phyloP scores from a whole-genome alignment of 1,140 invertebrate species.

The Bombus vancouverensis region DNA sequence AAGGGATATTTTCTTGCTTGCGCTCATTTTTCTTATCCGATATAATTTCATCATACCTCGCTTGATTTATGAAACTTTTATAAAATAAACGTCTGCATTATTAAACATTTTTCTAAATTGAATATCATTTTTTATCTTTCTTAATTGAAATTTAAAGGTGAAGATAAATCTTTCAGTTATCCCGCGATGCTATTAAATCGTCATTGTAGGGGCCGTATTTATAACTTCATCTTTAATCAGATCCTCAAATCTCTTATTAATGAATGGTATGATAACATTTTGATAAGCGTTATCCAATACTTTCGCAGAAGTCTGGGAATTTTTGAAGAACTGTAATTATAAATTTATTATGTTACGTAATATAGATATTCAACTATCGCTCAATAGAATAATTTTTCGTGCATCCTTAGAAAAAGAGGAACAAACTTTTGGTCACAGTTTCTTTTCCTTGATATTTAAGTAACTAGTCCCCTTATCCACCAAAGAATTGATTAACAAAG shows the following conservation, averaged over 20 bases:
- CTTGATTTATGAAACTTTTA: neutral
- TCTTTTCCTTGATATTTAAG: too few species aligned
- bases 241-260: too few species aligned
- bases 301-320: too few species aligned
- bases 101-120: neutral
- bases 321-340: neutral
- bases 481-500: neutral
- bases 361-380: neutral
- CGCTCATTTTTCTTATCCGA: neutral
- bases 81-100: neutral
- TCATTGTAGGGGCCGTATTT: neutral
- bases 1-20: slow-evolving; percentile 10
- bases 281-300: too few species aligned
- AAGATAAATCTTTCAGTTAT: neutral
- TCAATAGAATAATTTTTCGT: too few species aligned
- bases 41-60: neutral
- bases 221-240: too few species aligned
- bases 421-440: neutral
- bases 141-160: neutral
- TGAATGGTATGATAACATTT: too few species aligned
- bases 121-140: neutral
- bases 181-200: neutral
- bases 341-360: neutral
- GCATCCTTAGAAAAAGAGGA: neutral
- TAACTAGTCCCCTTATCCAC: too few species aligned